Percentiles rank a stretch among this genome's conserved stretches.
phyloP scores from a whole-genome alignment of 1,140 invertebrate genomes.

The Cydia strobilella region DNA sequence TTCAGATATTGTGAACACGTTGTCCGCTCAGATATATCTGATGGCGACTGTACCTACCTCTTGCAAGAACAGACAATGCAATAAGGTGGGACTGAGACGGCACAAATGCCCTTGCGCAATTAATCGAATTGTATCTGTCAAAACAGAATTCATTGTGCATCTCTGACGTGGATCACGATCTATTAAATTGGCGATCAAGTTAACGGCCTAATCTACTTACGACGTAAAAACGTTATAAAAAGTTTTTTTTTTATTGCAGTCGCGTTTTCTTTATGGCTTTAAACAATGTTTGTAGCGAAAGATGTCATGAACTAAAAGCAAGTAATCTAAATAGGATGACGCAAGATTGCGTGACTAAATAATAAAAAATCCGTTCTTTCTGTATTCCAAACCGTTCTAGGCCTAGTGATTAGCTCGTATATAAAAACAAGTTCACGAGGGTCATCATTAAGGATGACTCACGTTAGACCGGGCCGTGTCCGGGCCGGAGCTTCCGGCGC shows the following conservation, averaged over 20 bases:
- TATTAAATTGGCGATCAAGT: background rate
- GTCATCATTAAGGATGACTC: too few species aligned
- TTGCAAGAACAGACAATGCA: background rate
- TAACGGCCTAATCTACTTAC: background rate
- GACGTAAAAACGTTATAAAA: background rate
- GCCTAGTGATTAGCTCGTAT: slow-evolving; percentile 29
- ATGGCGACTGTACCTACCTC: too few species aligned
- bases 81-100: background rate
- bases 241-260: background rate
- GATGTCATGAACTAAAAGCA: background rate
- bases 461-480: too few species aligned
- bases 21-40: too few species aligned
- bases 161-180: background rate
- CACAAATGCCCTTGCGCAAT: background rate
- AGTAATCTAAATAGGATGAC: background rate
- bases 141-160: background rate
- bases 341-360: background rate
- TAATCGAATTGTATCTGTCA: background rate
- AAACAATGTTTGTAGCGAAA: background rate
- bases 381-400: background rate
- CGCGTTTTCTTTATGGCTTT: background rate
- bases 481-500: too few species aligned
- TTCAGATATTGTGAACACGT: too few species aligned
- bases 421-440: too few species aligned
- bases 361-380: background rate